Conservation (phyloP, 1,140 invertebrate genomes). For the Diabrotica virgifera region DNA sequence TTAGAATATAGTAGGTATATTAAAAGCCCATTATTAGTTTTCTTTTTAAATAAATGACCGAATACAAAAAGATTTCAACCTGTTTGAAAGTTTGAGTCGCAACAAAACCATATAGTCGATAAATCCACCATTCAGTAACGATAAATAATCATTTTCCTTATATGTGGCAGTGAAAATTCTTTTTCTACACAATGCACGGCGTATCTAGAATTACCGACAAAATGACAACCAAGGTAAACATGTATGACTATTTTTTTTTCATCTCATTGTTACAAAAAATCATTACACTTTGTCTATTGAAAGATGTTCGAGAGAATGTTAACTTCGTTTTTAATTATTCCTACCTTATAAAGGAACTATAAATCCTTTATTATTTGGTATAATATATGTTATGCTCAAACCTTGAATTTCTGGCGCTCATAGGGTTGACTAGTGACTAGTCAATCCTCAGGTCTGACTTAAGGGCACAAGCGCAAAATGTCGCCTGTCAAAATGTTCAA, state of each 20-base stretch:
- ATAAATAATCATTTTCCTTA: slow-evolving; percentile 3
- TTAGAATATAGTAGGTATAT: not conserved
- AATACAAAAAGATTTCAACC: not conserved
- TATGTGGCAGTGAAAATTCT: not conserved
- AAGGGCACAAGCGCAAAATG: too few species aligned
- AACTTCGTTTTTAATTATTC: too few species aligned
- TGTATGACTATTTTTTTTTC: not conserved
- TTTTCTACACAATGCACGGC: not conserved
- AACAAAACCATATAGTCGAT: not conserved
- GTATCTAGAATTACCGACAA: not conserved
- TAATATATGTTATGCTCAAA: too few species aligned
- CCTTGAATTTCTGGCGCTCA: too few species aligned
- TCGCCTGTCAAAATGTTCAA: too few species aligned
- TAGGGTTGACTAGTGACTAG: too few species aligned
- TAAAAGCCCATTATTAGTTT: not conserved
- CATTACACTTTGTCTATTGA: too few species aligned
- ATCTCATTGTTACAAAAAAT: too few species aligned
- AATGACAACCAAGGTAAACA: not conserved
- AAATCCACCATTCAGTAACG: not conserved
- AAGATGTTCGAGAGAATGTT: too few species aligned
- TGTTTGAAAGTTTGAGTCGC: not conserved
- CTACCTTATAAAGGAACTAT: too few species aligned
- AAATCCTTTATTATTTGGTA: too few species aligned
- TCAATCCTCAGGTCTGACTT: too few species aligned
- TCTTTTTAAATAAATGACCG: not conserved